These are phyloP conservation scores for Aphidius colemani DNA, from an alignment of 2,888 invertebrate genomes.

Conservation along the genomic window DNA sequence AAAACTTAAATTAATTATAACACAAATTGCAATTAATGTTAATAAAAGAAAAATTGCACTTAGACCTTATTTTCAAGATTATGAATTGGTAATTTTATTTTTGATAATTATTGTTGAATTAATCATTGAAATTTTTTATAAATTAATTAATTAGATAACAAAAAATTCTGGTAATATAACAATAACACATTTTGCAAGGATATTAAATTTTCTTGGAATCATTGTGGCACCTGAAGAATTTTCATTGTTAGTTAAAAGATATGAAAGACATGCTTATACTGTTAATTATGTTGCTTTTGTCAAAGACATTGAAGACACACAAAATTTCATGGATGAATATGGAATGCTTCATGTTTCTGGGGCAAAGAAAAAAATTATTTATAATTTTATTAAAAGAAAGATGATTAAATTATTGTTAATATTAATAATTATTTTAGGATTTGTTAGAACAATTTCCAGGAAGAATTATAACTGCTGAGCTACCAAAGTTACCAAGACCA, in stretches of 20 bases:
- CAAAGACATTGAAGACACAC: constrained; percentile 70
- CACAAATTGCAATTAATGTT: constrained; percentile 71
- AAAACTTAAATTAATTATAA: constrained; percentile 70
- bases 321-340: constrained; percentile 65
- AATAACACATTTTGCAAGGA: constrained; percentile 75
- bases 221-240: constrained; percentile 74
- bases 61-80: constrained; percentile 76
- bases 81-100: constrained; percentile 65
- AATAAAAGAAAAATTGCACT: constrained; percentile 68
- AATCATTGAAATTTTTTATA: neutral
- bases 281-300: constrained; percentile 80
- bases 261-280: constrained; percentile 76
- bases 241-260: constrained; percentile 74
- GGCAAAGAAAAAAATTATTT: constrained; percentile 52
- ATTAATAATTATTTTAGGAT: constrained; percentile 53
- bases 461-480: constrained; percentile 69
- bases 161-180: constrained; percentile 78
- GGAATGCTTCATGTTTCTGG: constrained; percentile 64
- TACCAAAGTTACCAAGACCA: constrained; percentile 72
- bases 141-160: constrained; percentile 64
- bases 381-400: neutral
- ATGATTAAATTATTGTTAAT: neutral
- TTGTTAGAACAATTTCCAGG: constrained; percentile 67
- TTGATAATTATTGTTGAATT: neutral
- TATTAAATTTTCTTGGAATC: constrained; percentile 74